Conservation (phyloP, 2,113 vertebrate species). For the Bujurquina vittata region DNA sequence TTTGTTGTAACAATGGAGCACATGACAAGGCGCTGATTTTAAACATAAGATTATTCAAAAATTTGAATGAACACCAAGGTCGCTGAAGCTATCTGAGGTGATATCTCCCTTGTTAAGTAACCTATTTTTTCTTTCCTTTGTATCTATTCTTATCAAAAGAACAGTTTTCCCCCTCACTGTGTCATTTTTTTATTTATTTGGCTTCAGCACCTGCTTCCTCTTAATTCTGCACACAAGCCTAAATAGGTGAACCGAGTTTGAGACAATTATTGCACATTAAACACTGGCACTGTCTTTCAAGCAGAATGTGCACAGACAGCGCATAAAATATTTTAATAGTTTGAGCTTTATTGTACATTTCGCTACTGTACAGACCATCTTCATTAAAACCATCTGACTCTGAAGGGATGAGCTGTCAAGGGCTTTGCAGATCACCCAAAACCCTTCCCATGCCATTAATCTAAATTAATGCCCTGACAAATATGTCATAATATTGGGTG, state of each 20-base stretch:
- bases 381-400: conserved; percentile 64
- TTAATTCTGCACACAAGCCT: conserved; percentile 41
- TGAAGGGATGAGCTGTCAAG: conserved; percentile 73
- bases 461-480: conserved; percentile 83
- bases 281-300: conserved; percentile 18
- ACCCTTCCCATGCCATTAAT: conserved; percentile 77
- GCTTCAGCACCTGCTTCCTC: conserved; percentile 44
- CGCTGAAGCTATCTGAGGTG: conserved; percentile 31
- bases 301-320: not conserved
- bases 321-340: conserved; percentile 26
- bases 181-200: conserved; percentile 48
- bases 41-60: conserved; percentile 38
- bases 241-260: not conserved
- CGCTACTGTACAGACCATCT: conserved; percentile 49
- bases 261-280: conserved; percentile 18
- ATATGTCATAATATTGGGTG: conserved; percentile 82
- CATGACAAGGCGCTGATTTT: conserved; percentile 10
- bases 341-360: conserved; percentile 21
- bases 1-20: conserved; percentile 10
- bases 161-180: not conserved
- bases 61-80: conserved; percentile 28
- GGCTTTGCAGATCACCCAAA: conserved; percentile 69
- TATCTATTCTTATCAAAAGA: conserved; percentile 40
- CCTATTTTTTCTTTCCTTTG: conserved; percentile 38
- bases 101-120: conserved; percentile 44